Base-by-base conservation (phyloP, 2,797 vertebrate species). In the Lepidocolaptes lacrymiger region DNA sequence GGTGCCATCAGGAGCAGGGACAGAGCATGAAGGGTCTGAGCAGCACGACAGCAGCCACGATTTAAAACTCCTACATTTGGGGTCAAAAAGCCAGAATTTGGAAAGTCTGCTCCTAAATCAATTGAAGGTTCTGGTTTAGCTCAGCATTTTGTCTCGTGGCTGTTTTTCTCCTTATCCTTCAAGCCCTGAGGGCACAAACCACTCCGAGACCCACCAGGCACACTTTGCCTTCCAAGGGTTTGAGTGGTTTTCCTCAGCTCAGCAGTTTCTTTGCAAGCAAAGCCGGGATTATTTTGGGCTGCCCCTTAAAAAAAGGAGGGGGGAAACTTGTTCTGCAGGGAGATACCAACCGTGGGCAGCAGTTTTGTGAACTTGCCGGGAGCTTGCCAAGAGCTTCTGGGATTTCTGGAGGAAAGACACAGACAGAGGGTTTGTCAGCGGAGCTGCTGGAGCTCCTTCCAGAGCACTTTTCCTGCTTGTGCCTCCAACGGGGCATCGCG, bases 291-390 rank as follows among this genome's bases (percentile, higher is more conserved):
- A 22, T 80, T 85, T 62, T 1, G 56, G 56, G 78, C 62, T 51
- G 36, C 24, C 39, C 9, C 19, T 44, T 52, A 13, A 16, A 73
- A 73, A 44, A 44, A 44, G 48, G 37, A 21, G 10, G 24, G 24
- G 28, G 41, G 41, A 81, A 39, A 3, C n/a, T 44, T 28, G 54
- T 64, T 69, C 28, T 12, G 69, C 80, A 34, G 73, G 48, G 55
- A 64, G 81, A 77, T 91, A 97, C 96, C n/a, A 88, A 97, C 97
- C 97, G 3, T 97, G 96, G 54, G 93, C 76, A 52, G 97, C 96
- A 32, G 96, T 92, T 91, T 97, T 96, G 91, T 96, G 97, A 43
- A 93, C 74, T 48, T 95, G 96, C 55, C 94, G 94, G 67, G 96
- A 96, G 66, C 93, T 94, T 52, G 95, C 92, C 81, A 96, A 79